Base-by-base conservation (phyloP, 2,113 vertebrate species). In the Notiomystis cincta region DNA sequence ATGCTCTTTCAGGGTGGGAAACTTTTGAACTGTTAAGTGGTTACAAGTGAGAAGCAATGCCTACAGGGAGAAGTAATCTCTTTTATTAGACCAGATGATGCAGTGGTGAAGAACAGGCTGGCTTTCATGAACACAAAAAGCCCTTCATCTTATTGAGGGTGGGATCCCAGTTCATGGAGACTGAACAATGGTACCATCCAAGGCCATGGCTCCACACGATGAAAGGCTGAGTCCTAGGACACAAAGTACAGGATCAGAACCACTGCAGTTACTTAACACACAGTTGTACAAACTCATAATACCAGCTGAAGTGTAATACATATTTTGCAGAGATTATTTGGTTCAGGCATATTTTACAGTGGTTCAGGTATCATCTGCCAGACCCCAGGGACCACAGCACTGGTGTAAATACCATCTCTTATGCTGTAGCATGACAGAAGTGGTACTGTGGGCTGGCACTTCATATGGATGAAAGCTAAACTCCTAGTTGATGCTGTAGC, bases 81-180 rank as follows among this genome's bases (percentile, higher is more conserved):
- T 94, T 91, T 91, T 90, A 57, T 85, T 94, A 93, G 78, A 64
- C 20, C 28, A 53, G 23, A 79, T 82, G 78, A 91, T 93, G 62
- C 73, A 67, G 61, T 67, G 61, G 38, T 82, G 48, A 82, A 75
- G 47, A 93, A 90, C 38, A 91, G 66, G n/a, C 79, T 85, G 48
- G 53, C 85, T 90, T 95, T 91, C 79, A 82, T 61, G 40, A 76
- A 40, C 27, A 79, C 73, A 94, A 82, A 72, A 76, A 94, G 61
- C 45, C 48, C 70, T 95, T 91, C 82, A 53, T 82, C 24, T 65
- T 84, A 28, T 5, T 44, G 40, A 79, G 44, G 58, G 6, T 75
- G 61, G 61, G 37, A 38, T 60, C 73, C 35, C 47, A 31, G 31
- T 78, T 81, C 56, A 23, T 22, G 17, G 40, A 87, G 38, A 19